These are phyloP conservation scores for Buathra laborator DNA, from an alignment of 2,888 invertebrate species.

Conservation along the genomic window DNA sequence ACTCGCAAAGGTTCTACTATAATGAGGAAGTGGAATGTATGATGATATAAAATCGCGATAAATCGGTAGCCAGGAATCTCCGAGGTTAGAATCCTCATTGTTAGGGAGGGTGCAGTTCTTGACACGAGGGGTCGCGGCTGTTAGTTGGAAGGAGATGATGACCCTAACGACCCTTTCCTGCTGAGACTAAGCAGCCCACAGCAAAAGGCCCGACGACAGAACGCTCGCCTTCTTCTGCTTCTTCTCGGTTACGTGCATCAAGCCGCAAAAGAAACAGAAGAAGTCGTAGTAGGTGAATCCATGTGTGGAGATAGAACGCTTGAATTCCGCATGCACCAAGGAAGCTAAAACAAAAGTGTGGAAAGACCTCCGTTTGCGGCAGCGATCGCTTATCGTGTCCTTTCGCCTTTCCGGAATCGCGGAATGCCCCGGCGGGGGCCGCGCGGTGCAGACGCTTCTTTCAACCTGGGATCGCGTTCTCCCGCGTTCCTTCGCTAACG, in stretches of 20 bases:
- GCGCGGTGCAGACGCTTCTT: not conserved
- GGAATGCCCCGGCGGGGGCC: constrained; percentile 40
- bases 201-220: constrained; percentile 50
- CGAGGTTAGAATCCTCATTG: constrained; percentile 32
- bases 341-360: constrained; percentile 43
- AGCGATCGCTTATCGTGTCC: constrained; percentile 63
- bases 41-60: not conserved
- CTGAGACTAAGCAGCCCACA: constrained; percentile 25
- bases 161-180: constrained; percentile 41
- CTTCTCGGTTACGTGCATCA: constrained; percentile 48
- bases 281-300: constrained; percentile 18
- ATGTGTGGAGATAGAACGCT: constrained; percentile 22
- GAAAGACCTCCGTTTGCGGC: constrained; percentile 45
- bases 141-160: constrained; percentile 56
- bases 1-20: no score
- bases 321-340: constrained; percentile 16
- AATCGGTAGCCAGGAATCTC: not conserved
- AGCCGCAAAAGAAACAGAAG: constrained; percentile 6
- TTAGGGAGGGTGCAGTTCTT: constrained; percentile 38
- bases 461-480: not conserved
- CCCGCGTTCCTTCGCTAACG: not conserved
- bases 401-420: constrained; percentile 62
- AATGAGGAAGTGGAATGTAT: not conserved
- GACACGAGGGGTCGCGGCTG: constrained; percentile 37
- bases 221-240: constrained; percentile 34